Evolutionary conservation across 2,797 vertebrate genomes (phyloP).

Genomic region (Pangasius krempfi): DNA sequence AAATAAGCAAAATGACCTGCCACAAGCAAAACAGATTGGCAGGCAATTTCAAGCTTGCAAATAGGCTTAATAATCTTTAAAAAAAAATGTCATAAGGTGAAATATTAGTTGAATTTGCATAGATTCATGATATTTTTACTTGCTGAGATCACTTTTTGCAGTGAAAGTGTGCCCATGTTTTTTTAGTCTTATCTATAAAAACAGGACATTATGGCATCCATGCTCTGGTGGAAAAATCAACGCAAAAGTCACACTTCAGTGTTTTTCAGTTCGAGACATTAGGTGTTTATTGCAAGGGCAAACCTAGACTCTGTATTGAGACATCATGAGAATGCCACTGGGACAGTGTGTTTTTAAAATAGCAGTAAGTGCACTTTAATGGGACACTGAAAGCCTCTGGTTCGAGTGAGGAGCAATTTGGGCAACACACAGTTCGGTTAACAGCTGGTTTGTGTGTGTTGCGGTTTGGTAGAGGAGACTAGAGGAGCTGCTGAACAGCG

Average conservation of each 20-base stretch:
- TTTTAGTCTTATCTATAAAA: background rate
- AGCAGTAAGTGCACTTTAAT: background rate
- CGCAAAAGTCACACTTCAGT: background rate
- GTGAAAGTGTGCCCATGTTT: background rate
- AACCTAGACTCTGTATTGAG: background rate
- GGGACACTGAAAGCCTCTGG: background rate
- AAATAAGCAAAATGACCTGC: background rate
- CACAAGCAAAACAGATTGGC: background rate
- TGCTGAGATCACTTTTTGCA: background rate
- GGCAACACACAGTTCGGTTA: background rate
- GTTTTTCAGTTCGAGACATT: background rate
- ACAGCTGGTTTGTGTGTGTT: constrained; percentile 18
- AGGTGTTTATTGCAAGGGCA: background rate
- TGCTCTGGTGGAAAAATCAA: background rate
- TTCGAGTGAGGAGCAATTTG: background rate
- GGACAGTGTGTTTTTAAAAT: background rate
- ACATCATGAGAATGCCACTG: background rate
- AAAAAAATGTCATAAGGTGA: background rate
- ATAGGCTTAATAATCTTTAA: too few species aligned
- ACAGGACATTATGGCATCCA: background rate
- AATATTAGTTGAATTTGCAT: background rate
- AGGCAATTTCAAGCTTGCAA: background rate
- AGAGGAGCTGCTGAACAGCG: constrained; percentile 59
- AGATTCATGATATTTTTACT: background rate
- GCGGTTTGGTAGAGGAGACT: constrained; percentile 61